These are phyloP conservation scores for Bombus balteatus DNA, from an alignment of 1,140 invertebrate species.

Conservation along the genomic window DNA sequence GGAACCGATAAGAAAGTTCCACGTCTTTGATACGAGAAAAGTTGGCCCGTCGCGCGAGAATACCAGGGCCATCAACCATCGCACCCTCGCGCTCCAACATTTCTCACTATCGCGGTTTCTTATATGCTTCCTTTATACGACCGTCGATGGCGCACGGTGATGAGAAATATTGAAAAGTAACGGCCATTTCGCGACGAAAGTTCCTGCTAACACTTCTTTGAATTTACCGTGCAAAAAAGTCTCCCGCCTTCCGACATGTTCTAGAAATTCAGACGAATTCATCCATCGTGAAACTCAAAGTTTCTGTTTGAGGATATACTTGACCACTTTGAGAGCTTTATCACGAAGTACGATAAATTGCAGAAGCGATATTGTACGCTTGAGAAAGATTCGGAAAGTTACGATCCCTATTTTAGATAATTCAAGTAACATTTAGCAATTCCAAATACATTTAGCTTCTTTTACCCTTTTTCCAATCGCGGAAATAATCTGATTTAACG, in stretches of 20 bases:
- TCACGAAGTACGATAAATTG: background rate
- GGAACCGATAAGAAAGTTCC: constrained; percentile 12
- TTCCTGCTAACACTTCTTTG: background rate
- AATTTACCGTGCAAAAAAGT: background rate
- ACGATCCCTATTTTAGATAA: background rate
- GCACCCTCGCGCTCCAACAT: background rate
- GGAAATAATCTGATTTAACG: background rate
- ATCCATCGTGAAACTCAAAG: background rate
- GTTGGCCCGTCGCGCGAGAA: constrained; percentile 20
- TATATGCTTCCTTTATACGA: constrained; percentile 1
- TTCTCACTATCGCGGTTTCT: constrained; percentile 42
- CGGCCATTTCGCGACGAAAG: constrained; percentile 1
- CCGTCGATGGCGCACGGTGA: background rate
- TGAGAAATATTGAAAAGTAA: constrained; percentile 59
- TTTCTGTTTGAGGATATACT: background rate
- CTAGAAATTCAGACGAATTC: background rate
- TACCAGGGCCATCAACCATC: constrained; percentile 30
- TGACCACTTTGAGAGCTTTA: background rate
- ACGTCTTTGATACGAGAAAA: constrained; percentile 22
- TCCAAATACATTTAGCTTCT: background rate
- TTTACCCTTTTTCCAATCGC: background rate
- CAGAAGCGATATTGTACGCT: background rate
- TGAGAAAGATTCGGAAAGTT: background rate
- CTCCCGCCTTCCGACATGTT: background rate
- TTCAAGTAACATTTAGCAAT: background rate